A percentile compares a stretch with the other conserved stretches of the same genome.
Evolutionary conservation across 1,140 invertebrate genomes (phyloP).

Genomic region (Heliothis subflexa): DNA sequence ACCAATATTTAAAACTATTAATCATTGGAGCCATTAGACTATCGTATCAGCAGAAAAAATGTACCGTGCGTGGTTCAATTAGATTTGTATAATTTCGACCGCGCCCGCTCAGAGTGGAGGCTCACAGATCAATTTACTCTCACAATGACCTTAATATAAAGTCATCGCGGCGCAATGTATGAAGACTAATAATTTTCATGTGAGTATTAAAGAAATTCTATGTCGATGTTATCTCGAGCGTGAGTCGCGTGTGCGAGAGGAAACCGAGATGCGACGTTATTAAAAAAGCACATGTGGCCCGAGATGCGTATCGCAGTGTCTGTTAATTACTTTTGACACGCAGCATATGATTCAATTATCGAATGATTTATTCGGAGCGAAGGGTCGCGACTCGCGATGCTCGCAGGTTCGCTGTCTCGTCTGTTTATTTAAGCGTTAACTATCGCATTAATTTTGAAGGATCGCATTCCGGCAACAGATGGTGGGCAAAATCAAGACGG

Average conservation of each 20-base stretch:
- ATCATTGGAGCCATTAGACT: slow-evolving; percentile 30
- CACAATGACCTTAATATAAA: slow-evolving; percentile 80
- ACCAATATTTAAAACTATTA: slow-evolving; percentile 42
- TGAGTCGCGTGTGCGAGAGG: slow-evolving; percentile 80
- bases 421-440: slow-evolving; percentile 81
- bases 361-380: slow-evolving; percentile 82
- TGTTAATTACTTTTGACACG: slow-evolving; percentile 85
- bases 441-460: slow-evolving; percentile 75
- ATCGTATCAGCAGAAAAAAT: slow-evolving; percentile 34
- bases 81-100: slow-evolving; percentile 59
- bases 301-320: slow-evolving; percentile 83
- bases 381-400: slow-evolving; percentile 58
- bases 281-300: slow-evolving; percentile 84
- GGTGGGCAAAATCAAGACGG: slow-evolving; percentile 75
- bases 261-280: slow-evolving; percentile 79
- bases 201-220: slow-evolving; percentile 79
- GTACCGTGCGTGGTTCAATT: slow-evolving; percentile 34
- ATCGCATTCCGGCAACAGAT: slow-evolving; percentile 76
- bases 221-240: slow-evolving; percentile 79
- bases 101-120: slow-evolving; percentile 63
- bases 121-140: slow-evolving; percentile 77
- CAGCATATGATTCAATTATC: slow-evolving; percentile 87
- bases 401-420: slow-evolving; percentile 54
- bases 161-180: slow-evolving; percentile 68
- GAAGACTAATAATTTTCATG: slow-evolving; percentile 75